Conservation (phyloP, 2,888 invertebrate genomes). For the Aricia artaxerxes region DNA sequence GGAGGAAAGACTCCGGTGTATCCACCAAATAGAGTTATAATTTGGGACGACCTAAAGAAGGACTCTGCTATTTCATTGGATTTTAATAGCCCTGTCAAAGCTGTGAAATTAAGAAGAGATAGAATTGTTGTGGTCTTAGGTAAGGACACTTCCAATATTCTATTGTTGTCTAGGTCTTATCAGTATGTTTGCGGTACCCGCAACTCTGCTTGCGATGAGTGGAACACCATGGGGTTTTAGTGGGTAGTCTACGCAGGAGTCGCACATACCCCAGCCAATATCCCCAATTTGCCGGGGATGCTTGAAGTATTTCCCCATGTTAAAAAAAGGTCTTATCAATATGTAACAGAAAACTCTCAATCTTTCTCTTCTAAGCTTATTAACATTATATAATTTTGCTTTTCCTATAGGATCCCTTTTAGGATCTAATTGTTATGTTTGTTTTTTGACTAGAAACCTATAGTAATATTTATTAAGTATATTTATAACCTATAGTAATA, state of each 20-base stretch:
- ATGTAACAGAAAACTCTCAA: background rate
- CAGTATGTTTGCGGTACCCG: background rate
- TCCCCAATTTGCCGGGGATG: no score
- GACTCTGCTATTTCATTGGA: constrained; percentile 96
- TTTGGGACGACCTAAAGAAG: constrained; percentile 99
- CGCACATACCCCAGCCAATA: no score
- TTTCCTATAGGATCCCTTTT: background rate
- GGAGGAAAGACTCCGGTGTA: constrained; percentile 95
- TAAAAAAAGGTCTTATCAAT: background rate
- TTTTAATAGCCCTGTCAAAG: constrained; percentile 95
- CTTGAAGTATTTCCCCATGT: no score
- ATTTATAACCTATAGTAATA: no score
- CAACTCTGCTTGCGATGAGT: no score
- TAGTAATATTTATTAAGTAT: no score
- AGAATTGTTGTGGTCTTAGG: constrained; percentile 96
- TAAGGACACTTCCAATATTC: constrained; percentile 49
- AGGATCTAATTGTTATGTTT: background rate
- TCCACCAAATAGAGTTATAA: constrained; percentile 96
- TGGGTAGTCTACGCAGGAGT: no score
- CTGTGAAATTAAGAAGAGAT: constrained; percentile 95
- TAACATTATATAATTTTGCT: background rate
- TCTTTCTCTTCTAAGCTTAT: background rate
- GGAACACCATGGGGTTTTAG: no score
- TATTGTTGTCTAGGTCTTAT: background rate
- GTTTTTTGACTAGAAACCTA: no score